Conservation (phyloP, 1,140 invertebrate species). For the Araneus ventricosus region DNA sequence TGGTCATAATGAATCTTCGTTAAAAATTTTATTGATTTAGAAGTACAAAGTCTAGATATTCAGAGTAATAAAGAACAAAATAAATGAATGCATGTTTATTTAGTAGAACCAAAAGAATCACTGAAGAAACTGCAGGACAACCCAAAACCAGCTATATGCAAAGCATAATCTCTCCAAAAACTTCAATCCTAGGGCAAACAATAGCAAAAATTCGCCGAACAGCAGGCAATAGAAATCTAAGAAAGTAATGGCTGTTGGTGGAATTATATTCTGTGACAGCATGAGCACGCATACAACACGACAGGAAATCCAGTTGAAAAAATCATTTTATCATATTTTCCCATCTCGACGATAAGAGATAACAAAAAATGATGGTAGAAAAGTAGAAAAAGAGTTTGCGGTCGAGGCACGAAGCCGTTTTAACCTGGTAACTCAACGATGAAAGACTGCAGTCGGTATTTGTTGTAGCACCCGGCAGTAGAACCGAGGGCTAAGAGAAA, state of each 20-base stretch:
- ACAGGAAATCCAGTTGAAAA: slow-evolving; percentile 34
- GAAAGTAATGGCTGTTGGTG: background rate
- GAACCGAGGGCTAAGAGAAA: background rate
- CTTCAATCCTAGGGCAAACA: background rate
- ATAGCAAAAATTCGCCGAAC: background rate
- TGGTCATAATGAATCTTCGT: no score
- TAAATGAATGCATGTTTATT: no score
- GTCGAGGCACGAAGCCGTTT: background rate
- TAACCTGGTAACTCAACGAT: slow-evolving; percentile 23
- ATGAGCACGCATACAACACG: background rate
- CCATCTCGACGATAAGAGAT: slow-evolving; percentile 32
- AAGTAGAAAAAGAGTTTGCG: slow-evolving; percentile 6
- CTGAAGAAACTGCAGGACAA: no score
- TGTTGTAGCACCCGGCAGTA: background rate
- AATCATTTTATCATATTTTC: background rate
- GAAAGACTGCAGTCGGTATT: background rate
- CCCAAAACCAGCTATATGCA: background rate
- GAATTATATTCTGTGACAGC: background rate
- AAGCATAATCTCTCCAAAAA: background rate
- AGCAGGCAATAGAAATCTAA: background rate
- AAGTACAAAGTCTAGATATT: no score
- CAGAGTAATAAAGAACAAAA: no score
- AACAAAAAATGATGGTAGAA: background rate
- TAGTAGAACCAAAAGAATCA: no score
- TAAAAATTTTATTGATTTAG: no score